Evolutionary conservation across 2,113 vertebrate genomes (phyloP).

Genomic region (Maccullochella peelii): DNA sequence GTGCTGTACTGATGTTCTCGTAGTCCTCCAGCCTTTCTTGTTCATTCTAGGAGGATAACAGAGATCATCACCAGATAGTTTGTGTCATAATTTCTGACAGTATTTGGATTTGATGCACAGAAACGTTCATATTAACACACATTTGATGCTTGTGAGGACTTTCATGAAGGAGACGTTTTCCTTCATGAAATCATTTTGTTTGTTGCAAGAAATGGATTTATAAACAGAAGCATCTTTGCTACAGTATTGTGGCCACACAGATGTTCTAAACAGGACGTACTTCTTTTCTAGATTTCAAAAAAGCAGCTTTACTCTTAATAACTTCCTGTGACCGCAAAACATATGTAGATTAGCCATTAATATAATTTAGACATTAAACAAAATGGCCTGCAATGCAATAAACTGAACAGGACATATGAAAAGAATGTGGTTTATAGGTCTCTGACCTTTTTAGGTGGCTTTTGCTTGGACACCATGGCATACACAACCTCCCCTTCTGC

Average conservation of each 20-base stretch:
- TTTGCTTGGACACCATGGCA: slow-evolving; percentile 37
- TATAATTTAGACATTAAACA: not conserved
- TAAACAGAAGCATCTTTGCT: not conserved
- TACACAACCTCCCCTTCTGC: slow-evolving; percentile 33
- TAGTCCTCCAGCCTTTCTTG: slow-evolving; percentile 57
- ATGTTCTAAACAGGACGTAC: not conserved
- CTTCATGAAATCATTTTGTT: not conserved
- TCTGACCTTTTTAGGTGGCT: slow-evolving; percentile 49
- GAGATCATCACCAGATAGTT: not conserved
- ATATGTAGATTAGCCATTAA: not conserved
- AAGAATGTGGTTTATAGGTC: not conserved
- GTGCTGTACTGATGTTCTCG: slow-evolving; percentile 58
- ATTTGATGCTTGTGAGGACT: not conserved
- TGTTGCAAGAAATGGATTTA: not conserved
- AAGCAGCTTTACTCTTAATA: not conserved
- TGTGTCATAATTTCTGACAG: accelerated
- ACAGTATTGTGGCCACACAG: not conserved
- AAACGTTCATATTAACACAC: not conserved
- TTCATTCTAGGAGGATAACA: slow-evolving; percentile 30
- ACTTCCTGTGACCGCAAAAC: not conserved
- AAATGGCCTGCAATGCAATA: not conserved
- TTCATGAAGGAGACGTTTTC: not conserved
- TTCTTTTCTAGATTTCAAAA: not conserved
- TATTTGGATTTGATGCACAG: not conserved
- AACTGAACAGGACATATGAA: not conserved